Evolutionary conservation across 2,113 vertebrate genomes (phyloP).

Genomic region (Sapajus apella): DNA sequence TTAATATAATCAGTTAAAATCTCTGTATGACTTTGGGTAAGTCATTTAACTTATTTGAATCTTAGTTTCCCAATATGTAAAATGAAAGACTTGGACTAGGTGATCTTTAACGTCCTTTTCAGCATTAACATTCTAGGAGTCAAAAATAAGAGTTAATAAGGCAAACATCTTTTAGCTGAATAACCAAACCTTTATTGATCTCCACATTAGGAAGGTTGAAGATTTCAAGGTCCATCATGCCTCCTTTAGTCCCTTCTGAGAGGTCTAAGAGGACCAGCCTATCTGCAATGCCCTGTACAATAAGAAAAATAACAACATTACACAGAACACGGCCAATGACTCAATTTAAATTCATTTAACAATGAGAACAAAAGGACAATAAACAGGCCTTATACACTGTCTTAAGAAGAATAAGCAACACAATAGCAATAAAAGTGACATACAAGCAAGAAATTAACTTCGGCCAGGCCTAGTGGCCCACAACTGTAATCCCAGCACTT

Average conservation of each 20-base stretch:
- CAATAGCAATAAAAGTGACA: background rate
- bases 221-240: constrained; percentile 92
- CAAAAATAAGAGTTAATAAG: background rate
- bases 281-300: constrained; percentile 88
- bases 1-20: background rate
- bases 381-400: background rate
- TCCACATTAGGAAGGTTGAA: constrained; percentile 93
- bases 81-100: constrained; percentile 5
- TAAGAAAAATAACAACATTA: constrained; percentile 25
- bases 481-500: no score
- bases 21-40: background rate
- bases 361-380: background rate
- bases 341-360: background rate
- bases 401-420: constrained; percentile 24
- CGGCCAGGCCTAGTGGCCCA: no score
- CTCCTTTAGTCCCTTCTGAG: constrained; percentile 92
- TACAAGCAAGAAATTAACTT: background rate
- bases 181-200: constrained; percentile 90
- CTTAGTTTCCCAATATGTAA: constrained; percentile 33
- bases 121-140: constrained; percentile 32
- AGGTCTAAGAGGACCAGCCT: constrained; percentile 93
- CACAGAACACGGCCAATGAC: background rate
- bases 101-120: constrained; percentile 11
- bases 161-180: constrained; percentile 42
- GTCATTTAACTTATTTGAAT: constrained; percentile 16